Conservation (phyloP, 2,797 vertebrate species). For the Caiman crocodilus region DNA sequence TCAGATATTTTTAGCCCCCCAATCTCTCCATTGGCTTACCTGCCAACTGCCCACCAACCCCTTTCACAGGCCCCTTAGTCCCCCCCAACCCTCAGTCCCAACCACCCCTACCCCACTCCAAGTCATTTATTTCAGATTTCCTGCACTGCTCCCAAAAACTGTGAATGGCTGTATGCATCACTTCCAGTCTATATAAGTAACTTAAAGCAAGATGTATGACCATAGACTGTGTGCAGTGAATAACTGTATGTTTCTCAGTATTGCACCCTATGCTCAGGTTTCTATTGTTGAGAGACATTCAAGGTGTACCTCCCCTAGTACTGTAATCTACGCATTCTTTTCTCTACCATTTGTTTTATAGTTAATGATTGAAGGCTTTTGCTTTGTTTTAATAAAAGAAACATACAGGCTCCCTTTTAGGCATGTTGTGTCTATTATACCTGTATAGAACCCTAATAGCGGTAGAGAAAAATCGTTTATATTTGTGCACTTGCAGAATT, state of each 20-base stretch:
- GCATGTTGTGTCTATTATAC: neutral
- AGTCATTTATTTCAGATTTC: too few relatives aligned
- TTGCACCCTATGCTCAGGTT: constrained; percentile 41
- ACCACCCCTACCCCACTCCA: too few relatives aligned
- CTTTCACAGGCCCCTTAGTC: too few relatives aligned
- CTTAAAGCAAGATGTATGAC: too few relatives aligned
- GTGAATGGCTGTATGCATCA: too few relatives aligned
- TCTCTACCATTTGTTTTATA: constrained; percentile 52
- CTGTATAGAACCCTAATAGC: constrained; percentile 22
- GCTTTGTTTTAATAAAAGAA: constrained; percentile 41
- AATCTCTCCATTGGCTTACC: too few relatives aligned
- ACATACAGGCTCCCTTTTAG: constrained; percentile 34
- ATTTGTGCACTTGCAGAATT: neutral
- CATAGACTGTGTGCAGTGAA: too few relatives aligned
- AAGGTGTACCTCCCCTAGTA: constrained; percentile 31
- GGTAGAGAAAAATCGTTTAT: constrained; percentile 2
- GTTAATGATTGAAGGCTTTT: constrained; percentile 24
- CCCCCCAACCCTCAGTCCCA: too few relatives aligned
- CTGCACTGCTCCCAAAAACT: too few relatives aligned
- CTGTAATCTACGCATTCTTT: constrained; percentile 40
- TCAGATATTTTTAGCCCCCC: too few relatives aligned
- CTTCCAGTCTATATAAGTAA: too few relatives aligned
- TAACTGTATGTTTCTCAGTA: neutral
- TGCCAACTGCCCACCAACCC: too few relatives aligned
- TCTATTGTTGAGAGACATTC: constrained; percentile 46